Evolutionary conservation across 2,888 invertebrate genomes (phyloP), one percentile per base, ranked within the genome.

Genomic region (Cerastis rubricosa): DNA sequence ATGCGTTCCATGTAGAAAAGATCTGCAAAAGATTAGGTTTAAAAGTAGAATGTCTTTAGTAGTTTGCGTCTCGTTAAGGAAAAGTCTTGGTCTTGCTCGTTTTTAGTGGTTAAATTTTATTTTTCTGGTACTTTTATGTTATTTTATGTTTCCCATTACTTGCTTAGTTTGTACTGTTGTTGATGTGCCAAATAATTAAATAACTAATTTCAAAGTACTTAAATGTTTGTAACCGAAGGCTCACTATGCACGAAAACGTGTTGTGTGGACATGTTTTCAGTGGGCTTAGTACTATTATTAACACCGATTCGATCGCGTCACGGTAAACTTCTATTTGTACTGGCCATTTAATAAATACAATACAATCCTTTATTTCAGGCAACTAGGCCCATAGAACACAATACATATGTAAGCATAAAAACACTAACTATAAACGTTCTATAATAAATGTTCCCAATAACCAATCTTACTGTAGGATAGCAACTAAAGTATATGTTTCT

Each of bases 21-120:
- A 68, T 85, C 67, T 82, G 71, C 61, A 71, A 81, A 70, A 81
- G 67, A 71, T 81, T 75, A 75, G 61, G 65, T 84, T 69, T 71
- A 51, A 57, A 74, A 69, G 17, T 66, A 57, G 45, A 66, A 66
- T 49, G 49, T 74, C 54, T 79, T 64, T 71, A 17, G 19, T 59
- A 70, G 68, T 71, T 67, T 61, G n/a, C 61, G 29, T 29, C 63
- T 25, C 43, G 29, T 64, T 64, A 1, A 61, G 25, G 25, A 1
- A 35, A 35, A 67, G 51, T 65, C 9, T 64, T 17, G 64, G 11
- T 40, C 40, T 40, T 51, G 61, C 19, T 59, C 29, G 9, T 7
- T 66, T 66, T 78, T 22, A 22, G n/a, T 65, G 19, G 14, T 22
- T 19, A 61, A 35, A 35, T 35, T 61, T 19, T 59, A 19, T 35